phyloP scores from a whole-genome alignment of 2,888 invertebrate genomes.

The Brachypalpus laphriformis region DNA sequence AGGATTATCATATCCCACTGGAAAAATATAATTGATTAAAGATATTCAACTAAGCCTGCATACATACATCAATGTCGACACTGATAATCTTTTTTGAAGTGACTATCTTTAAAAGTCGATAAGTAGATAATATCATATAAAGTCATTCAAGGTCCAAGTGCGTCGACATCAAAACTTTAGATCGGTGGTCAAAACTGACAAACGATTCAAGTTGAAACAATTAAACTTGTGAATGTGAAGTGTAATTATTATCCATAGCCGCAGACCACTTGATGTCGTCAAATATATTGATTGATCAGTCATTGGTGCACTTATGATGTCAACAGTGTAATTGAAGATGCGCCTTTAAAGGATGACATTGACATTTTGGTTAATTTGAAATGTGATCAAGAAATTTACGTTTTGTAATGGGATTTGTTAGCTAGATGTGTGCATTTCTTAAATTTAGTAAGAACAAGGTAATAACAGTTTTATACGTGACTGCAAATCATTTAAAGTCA shows the following conservation, averaged over 20 bases:
- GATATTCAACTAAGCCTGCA: constrained; percentile 26
- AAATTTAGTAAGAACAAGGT: neutral
- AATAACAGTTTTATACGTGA: constrained; percentile 33
- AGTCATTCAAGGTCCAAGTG: constrained; percentile 7
- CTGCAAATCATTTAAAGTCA: constrained; percentile 9
- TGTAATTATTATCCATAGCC: neutral
- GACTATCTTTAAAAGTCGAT: constrained; percentile 35
- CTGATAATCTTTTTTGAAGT: constrained; percentile 19
- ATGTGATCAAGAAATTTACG: constrained; percentile 18
- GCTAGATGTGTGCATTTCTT: constrained; percentile 6
- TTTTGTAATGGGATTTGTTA: neutral
- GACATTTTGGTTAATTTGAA: constrained; percentile 28
- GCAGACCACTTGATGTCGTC: constrained; percentile 2
- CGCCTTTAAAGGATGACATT: constrained; percentile 12
- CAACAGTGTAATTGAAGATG: constrained; percentile 33
- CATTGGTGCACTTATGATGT: constrained; percentile 12
- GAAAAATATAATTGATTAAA: constrained; percentile 18
- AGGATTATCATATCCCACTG: constrained; percentile 20
- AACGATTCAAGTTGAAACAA: constrained; percentile 18
- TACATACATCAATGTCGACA: constrained; percentile 41
- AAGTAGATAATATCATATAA: constrained; percentile 17
- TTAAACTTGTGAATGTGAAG: constrained; percentile 23
- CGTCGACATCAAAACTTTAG: constrained; percentile 7
- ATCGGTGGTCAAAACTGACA: constrained; percentile 28
- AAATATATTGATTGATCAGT: constrained; percentile 22